A percentile compares a stretch with the other conserved stretches of the same genome.
Conservation (phyloP, 1,140 invertebrate species). For the Melipona quadrifasciata region DNA sequence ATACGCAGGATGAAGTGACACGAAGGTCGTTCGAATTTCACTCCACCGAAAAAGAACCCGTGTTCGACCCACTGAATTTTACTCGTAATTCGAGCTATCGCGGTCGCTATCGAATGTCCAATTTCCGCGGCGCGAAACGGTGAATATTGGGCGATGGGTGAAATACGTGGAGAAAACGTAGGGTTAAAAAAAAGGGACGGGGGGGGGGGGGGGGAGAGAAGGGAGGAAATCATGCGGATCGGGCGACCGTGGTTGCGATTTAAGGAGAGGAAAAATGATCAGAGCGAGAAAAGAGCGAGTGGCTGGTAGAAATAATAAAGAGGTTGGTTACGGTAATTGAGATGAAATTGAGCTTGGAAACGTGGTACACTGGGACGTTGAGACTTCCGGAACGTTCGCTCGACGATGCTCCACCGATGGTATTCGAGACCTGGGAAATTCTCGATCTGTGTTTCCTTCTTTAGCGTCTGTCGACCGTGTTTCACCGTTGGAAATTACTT, state of each 20-base stretch:
- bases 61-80: slow-evolving; percentile 18
- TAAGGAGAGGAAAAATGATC: not conserved
- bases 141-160: not conserved
- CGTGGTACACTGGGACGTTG: not conserved
- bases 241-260: not conserved
- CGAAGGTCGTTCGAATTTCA: slow-evolving; percentile 13
- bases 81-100: slow-evolving; percentile 16
- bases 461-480: not conserved
- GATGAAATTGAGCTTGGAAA: slow-evolving; percentile 31
- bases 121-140: not conserved
- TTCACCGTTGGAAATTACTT: not conserved
- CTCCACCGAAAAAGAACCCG: not conserved
- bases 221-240: not conserved
- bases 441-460: not conserved
- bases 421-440: not conserved
- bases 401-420: not conserved
- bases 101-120: slow-evolving; percentile 13
- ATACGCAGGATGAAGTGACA: no score
- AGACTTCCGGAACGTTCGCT: not conserved
- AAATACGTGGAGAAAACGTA: not conserved
- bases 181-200: not conserved
- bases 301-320: slow-evolving; percentile 33
- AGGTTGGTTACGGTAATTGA: slow-evolving; percentile 32
- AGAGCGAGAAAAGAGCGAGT: not conserved
- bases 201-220: not conserved